These are phyloP conservation scores for Octonoba sinensis DNA, from an alignment of 2,888 invertebrate genomes.

Conservation along the genomic window DNA sequence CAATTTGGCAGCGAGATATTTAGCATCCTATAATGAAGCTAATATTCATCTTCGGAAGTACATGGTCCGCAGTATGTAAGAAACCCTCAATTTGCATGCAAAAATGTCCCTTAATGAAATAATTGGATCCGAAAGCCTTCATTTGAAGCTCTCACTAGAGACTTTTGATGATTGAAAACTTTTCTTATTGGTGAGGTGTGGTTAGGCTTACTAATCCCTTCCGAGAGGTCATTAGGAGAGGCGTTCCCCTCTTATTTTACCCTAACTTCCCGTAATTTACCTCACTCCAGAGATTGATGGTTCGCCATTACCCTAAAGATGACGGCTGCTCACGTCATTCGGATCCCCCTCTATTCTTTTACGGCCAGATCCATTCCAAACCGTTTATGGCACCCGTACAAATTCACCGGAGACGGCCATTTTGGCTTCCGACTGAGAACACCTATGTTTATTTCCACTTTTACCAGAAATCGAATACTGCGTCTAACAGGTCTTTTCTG, in stretches of 20 bases:
- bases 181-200: conserved; percentile 47
- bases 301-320: conserved; percentile 36
- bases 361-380: no score
- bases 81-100: conserved; percentile 3
- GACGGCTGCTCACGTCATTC: conserved; percentile 29
- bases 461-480: no score
- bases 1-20: conserved; percentile 1
- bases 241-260: conserved; percentile 49
- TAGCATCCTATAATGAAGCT: conserved; percentile 15
- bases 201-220: conserved; percentile 42
- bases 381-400: no score
- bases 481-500: no score
- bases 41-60: conserved; percentile 2
- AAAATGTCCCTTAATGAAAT: conserved; percentile 34
- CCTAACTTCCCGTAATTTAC: conserved; percentile 43
- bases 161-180: conserved; percentile 36
- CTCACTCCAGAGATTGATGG: conserved; percentile 37
- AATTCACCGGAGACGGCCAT: no score
- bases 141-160: conserved; percentile 24
- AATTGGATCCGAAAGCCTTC: conserved; percentile 23
- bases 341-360: not conserved
- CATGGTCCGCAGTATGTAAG: not conserved
- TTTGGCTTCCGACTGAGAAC: no score
- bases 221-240: conserved; percentile 39
- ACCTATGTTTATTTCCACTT: no score